These are phyloP conservation scores for Lobophora halterata DNA, from an alignment of 2,888 invertebrate genomes.

Conservation along the genomic window DNA sequence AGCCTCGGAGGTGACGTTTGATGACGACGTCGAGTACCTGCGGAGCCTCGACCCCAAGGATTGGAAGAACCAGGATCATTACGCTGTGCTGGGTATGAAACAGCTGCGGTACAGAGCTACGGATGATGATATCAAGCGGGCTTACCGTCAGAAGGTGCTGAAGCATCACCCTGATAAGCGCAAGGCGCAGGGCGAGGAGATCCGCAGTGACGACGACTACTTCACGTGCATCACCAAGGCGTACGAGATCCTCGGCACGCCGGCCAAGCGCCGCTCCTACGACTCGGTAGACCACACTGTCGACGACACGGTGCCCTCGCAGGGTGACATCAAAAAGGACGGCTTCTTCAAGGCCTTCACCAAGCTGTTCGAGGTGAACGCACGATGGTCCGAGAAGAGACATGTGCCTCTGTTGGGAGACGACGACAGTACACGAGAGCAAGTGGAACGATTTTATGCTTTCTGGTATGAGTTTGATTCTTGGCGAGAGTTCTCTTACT, in stretches of 20 bases:
- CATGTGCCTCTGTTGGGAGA: constrained; percentile 92
- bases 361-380: constrained; percentile 87
- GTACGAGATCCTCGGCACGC: constrained; percentile 93
- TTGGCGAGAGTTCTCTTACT: constrained; percentile 99
- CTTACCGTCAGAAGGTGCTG: constrained; percentile 89
- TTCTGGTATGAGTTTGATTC: constrained; percentile 99
- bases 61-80: constrained; percentile 99
- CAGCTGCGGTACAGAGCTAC: constrained; percentile 91
- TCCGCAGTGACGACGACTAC: constrained; percentile 95
- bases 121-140: constrained; percentile 95
- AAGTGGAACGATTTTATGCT: constrained; percentile 96
- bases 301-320: constrained; percentile 91
- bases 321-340: constrained; percentile 87
- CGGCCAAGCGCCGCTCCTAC: constrained; percentile 91
- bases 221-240: constrained; percentile 99
- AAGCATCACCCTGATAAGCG: constrained; percentile 99
- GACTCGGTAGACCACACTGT: constrained; percentile 98
- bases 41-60: constrained; percentile 95
- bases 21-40: constrained; percentile 91
- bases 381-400: constrained; percentile 94
- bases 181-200: constrained; percentile 93
- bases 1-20: constrained; percentile 66
- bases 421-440: constrained; percentile 87
- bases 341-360: constrained; percentile 85
- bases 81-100: constrained; percentile 95